These are phyloP conservation scores for Polyodon spathula DNA, from an alignment of 2,113 vertebrate genomes.

Conservation along the genomic window DNA sequence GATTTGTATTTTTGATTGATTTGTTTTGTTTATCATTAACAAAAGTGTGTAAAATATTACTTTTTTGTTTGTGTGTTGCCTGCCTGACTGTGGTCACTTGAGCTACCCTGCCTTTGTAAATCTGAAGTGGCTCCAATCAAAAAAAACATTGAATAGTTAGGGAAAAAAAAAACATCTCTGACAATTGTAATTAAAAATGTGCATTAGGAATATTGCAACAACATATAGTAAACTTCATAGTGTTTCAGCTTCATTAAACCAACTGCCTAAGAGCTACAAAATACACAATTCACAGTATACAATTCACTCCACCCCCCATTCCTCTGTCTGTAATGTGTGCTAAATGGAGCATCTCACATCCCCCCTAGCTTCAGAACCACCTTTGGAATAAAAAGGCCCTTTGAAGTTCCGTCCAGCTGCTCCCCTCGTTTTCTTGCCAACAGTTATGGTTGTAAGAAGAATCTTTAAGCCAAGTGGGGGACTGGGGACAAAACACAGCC, in stretches of 20 bases:
- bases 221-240: neutral
- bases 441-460: slow-evolving; percentile 28
- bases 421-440: slow-evolving; percentile 33
- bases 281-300: neutral
- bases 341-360: neutral
- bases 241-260: neutral
- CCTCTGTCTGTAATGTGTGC: neutral
- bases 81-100: no score
- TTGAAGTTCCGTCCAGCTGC: slow-evolving; percentile 42
- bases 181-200: no score
- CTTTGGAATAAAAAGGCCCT: slow-evolving; percentile 26
- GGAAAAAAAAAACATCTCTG: no score
- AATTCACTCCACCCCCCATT: neutral
- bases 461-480: slow-evolving; percentile 21
- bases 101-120: no score
- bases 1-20: no score
- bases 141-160: no score
- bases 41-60: no score
- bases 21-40: no score
- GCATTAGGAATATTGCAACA: no score
- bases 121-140: no score
- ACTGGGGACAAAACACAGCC: no score
- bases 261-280: neutral
- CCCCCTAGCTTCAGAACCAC: neutral
- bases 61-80: no score